Percentiles rank a stretch among this genome's conserved stretches.
Evolutionary conservation across 2,888 invertebrate species (phyloP).

Genomic region (Platynereis dumerilii): DNA sequence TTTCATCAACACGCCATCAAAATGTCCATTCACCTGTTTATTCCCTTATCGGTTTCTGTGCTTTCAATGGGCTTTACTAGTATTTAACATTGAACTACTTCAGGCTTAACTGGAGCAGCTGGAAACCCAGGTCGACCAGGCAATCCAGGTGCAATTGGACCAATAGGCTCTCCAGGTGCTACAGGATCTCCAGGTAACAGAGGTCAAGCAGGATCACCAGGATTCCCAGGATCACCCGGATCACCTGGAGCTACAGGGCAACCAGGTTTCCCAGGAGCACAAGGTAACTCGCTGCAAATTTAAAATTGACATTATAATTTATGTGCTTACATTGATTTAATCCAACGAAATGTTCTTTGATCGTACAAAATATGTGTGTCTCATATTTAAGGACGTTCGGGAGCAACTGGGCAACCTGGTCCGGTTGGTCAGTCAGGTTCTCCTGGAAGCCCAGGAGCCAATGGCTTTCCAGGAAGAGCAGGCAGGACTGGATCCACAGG

Average conservation of each 20-base stretch:
- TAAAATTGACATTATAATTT: no score
- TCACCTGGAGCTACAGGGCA: background rate
- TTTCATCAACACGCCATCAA: no score
- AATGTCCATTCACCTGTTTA: no score
- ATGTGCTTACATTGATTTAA: no score
- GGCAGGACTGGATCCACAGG: slow-evolving; percentile 20
- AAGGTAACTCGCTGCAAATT: no score
- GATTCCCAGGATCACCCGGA: slow-evolving; percentile 1
- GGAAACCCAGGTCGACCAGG: slow-evolving; percentile 29
- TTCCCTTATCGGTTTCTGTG: no score
- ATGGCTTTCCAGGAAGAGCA: slow-evolving; percentile 1
- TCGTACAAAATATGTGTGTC: no score
- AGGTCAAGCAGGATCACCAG: slow-evolving; percentile 24
- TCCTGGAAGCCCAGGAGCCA: background rate
- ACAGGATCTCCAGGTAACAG: slow-evolving; percentile 21
- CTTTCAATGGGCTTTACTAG: no score
- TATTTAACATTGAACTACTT: no score
- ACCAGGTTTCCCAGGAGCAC: background rate
- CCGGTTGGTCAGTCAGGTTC: background rate
- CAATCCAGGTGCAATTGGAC: slow-evolving; percentile 13
- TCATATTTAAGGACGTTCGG: background rate
- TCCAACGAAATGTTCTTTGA: no score
- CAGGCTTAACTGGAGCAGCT: slow-evolving; percentile 10
- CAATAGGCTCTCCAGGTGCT: slow-evolving; percentile 24
- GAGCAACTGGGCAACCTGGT: background rate